A percentile compares a stretch with the other conserved stretches of the same genome.
Conservation (phyloP, 2,113 vertebrate species). For the Empidonax alnorum region DNA sequence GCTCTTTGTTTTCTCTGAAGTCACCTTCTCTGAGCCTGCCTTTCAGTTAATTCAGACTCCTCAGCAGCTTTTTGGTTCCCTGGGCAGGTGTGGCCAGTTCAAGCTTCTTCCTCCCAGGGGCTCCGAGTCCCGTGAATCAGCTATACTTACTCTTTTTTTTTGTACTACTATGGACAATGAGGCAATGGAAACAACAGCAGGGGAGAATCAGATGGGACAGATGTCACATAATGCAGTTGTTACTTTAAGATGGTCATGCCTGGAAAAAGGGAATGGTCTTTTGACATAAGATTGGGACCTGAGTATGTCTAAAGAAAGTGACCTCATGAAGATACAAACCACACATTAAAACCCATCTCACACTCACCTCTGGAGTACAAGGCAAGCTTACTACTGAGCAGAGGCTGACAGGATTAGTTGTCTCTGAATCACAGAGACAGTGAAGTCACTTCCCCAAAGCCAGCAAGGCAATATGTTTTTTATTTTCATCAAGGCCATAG, state of each 20-base stretch:
- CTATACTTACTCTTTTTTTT: not conserved
- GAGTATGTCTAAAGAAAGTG: not conserved
- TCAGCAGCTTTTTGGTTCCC: not conserved
- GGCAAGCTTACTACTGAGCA: not conserved
- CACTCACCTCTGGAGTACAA: not conserved
- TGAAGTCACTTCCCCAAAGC: not conserved
- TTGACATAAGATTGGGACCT: not conserved
- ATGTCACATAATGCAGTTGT: not conserved
- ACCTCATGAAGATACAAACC: not conserved
- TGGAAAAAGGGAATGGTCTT: not conserved
- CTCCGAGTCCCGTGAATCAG: rapidly evolving
- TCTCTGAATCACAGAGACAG: not conserved
- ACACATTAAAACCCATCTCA: not conserved
- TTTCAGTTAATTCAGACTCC: not conserved
- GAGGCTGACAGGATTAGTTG: not conserved
- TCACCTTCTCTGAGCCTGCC: not conserved
- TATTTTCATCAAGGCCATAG: not conserved
- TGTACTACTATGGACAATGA: rapidly evolving
- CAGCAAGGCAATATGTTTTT: not conserved
- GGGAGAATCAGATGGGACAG: not conserved
- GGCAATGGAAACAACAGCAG: not conserved
- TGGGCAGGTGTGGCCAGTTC: not conserved
- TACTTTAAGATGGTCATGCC: not conserved
- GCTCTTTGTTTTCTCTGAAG: not conserved
- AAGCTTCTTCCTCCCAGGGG: not conserved